Percentiles rank a stretch among this genome's conserved stretches.
Conservation (phyloP, 2,797 vertebrate species). For the Adelosebastes latens region DNA sequence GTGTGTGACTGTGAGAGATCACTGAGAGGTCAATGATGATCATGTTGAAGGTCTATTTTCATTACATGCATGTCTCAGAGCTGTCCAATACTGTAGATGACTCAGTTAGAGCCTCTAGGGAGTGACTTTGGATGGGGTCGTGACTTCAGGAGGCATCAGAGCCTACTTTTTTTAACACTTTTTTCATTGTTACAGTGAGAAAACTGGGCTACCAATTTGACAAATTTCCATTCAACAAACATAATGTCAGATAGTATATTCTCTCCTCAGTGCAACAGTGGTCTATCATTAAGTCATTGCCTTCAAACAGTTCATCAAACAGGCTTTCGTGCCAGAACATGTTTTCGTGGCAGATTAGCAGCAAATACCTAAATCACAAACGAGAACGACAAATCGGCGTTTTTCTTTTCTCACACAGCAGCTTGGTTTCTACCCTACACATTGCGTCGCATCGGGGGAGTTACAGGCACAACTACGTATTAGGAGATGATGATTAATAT, state of each 20-base stretch:
- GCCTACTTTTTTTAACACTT: conserved; percentile 17
- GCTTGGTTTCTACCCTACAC: conserved; percentile 62
- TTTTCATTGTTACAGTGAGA: conserved; percentile 26
- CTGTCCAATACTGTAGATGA: conserved; percentile 11
- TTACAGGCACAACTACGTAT: conserved; percentile 65
- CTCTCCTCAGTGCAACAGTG: conserved; percentile 79
- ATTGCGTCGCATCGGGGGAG: conserved; percentile 47
- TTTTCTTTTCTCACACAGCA: conserved; percentile 45
- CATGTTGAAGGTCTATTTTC: conserved; percentile 46
- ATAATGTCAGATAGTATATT: conserved; percentile 35
- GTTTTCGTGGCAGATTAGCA: conserved; percentile 62
- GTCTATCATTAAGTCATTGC: conserved; percentile 57
- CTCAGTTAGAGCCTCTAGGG: conserved; percentile 21
- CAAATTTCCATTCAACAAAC: conserved; percentile 27
- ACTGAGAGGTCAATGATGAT: conserved; percentile 43
- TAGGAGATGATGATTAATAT: conserved; percentile 31
- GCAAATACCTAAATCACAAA: conserved; percentile 68
- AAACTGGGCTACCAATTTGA: conserved; percentile 43
- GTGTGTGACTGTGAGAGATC: conserved; percentile 54
- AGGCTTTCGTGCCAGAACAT: conserved; percentile 29
- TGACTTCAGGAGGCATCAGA: conserved; percentile 46
- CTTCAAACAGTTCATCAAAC: conserved; percentile 11
- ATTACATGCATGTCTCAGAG: conserved; percentile 67
- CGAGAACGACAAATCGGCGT: conserved; percentile 49
- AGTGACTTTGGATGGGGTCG: conserved; percentile 39